phyloP scores from a whole-genome alignment of 2,113 vertebrate genomes.

The Equus przewalskii region DNA sequence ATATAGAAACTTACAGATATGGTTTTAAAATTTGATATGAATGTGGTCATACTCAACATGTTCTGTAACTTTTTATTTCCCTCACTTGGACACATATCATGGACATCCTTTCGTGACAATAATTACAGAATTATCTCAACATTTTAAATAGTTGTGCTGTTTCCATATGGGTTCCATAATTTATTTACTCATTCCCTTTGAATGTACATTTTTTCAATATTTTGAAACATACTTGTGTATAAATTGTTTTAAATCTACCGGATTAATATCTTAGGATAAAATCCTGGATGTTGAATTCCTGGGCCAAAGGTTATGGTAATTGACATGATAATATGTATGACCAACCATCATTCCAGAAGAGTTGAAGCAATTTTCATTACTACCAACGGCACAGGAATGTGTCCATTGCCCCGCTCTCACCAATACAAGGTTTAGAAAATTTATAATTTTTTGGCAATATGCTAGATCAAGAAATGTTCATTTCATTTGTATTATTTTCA shows the following conservation, averaged over 20 bases:
- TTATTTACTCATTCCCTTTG: background rate
- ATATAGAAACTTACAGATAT: background rate
- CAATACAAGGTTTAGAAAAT: background rate
- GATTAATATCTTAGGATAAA: background rate
- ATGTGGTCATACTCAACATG: background rate
- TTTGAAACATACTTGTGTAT: background rate
- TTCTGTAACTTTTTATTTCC: background rate
- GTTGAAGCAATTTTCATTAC: background rate
- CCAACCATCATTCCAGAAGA: background rate
- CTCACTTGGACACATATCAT: background rate
- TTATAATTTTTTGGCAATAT: background rate
- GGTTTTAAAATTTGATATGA: background rate
- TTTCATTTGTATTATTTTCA: background rate
- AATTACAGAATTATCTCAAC: slow-evolving; percentile 15
- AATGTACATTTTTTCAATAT: background rate
- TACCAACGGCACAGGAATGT: background rate
- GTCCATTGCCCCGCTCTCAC: background rate
- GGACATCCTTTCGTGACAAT: background rate
- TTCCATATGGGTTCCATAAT: background rate
- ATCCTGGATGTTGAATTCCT: background rate
- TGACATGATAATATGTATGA: background rate
- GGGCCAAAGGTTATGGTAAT: background rate
- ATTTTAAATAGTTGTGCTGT: background rate
- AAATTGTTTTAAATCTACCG: background rate
- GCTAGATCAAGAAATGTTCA: background rate